These are phyloP conservation scores for Drosophila orena DNA, from an alignment of 1,140 invertebrate species.

Conservation along the genomic window DNA sequence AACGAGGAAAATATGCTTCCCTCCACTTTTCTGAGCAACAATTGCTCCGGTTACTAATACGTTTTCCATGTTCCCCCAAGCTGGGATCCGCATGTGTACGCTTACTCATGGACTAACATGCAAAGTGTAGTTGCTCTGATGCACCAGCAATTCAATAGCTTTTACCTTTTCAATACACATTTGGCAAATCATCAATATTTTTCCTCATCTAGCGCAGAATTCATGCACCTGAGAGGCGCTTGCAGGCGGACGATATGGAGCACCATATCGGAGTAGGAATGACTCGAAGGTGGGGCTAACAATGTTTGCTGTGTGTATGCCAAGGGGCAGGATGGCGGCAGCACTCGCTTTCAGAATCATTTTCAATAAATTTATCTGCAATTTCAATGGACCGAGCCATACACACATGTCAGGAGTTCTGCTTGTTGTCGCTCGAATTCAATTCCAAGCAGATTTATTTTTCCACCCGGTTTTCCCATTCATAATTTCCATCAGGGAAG, in stretches of 20 bases:
- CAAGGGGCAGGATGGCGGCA: neutral
- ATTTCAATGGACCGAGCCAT: slow-evolving; percentile 56
- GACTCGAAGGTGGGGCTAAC: neutral
- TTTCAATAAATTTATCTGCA: slow-evolving; percentile 81
- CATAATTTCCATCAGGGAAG: slow-evolving; percentile 53
- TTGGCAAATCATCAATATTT: slow-evolving; percentile 81
- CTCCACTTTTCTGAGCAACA: slow-evolving; percentile 10
- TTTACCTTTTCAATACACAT: slow-evolving; percentile 68
- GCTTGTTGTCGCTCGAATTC: slow-evolving; percentile 50
- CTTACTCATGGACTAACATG: slow-evolving; percentile 54
- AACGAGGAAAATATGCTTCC: slow-evolving; percentile 29
- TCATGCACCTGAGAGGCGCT: slow-evolving; percentile 53
- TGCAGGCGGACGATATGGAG: slow-evolving; percentile 28
- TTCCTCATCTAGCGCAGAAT: slow-evolving; percentile 46
- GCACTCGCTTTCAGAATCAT: slow-evolving; percentile 59
- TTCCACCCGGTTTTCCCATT: slow-evolving; percentile 27
- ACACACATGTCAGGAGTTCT: slow-evolving; percentile 15
- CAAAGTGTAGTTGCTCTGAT: slow-evolving; percentile 49
- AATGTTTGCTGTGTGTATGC: slow-evolving; percentile 41
- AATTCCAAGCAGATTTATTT: slow-evolving; percentile 52
- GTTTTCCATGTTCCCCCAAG: slow-evolving; percentile 52
- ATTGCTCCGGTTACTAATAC: slow-evolving; percentile 65
- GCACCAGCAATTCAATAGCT: slow-evolving; percentile 73
- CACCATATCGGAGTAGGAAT: slow-evolving; percentile 16
- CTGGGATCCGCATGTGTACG: slow-evolving; percentile 12